Evolutionary conservation across 2,888 invertebrate species (phyloP).

Genomic region (Mythimna albipuncta): DNA sequence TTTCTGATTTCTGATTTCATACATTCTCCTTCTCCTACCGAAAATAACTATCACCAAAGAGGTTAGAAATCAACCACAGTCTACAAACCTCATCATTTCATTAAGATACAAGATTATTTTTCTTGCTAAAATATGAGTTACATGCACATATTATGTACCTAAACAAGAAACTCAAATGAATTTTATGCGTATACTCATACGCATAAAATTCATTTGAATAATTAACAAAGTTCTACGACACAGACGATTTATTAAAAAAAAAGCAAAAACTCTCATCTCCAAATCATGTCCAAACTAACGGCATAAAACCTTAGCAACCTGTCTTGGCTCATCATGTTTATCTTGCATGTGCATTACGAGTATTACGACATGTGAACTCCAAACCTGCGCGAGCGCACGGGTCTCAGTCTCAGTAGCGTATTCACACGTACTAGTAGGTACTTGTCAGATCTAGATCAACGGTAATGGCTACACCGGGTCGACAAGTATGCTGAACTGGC

Average conservation of each 20-base stretch:
- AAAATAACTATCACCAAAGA: background rate
- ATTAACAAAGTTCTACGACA: background rate
- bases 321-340: slow-evolving; percentile 12
- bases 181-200: too few species aligned
- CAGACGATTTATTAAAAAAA: too few species aligned
- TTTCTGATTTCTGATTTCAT: too few species aligned
- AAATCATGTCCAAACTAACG: slow-evolving; percentile 1
- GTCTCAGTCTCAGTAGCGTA: slow-evolving; percentile 46
- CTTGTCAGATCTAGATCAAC: slow-evolving; percentile 45
- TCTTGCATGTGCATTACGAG: slow-evolving; percentile 19
- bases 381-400: slow-evolving; percentile 27
- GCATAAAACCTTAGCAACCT: background rate
- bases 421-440: slow-evolving; percentile 31
- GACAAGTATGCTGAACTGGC: slow-evolving; percentile 20
- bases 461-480: slow-evolving; percentile 19
- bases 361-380: slow-evolving; percentile 40
- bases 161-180: too few species aligned
- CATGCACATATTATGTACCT: too few species aligned
- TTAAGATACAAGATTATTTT: too few species aligned
- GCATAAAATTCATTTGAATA: too few species aligned
- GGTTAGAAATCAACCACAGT: background rate
- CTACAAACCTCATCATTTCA: background rate
- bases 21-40: too few species aligned
- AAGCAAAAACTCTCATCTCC: background rate
- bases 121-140: too few species aligned